Evolutionary conservation across 2,113 vertebrate genomes (phyloP).

Genomic region (Coturnix japonica): DNA sequence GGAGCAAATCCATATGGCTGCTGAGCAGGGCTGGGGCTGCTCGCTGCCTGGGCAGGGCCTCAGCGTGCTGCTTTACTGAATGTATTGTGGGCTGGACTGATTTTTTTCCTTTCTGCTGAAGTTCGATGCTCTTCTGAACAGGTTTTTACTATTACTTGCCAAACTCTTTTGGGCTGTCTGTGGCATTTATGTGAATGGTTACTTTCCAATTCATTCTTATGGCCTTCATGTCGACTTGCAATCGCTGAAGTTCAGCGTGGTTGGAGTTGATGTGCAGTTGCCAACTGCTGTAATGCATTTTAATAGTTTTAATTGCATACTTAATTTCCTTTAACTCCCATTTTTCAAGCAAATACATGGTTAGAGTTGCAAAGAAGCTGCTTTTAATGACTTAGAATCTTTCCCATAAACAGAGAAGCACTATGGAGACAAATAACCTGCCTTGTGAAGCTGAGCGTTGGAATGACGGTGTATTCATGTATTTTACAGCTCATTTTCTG

Average conservation of each 20-base stretch:
- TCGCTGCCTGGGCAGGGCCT: background rate
- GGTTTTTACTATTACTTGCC: conserved; percentile 10
- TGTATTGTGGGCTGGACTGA: background rate
- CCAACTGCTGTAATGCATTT: background rate
- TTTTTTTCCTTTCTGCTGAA: background rate
- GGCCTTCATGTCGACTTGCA: conserved; percentile 34
- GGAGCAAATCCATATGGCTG: background rate
- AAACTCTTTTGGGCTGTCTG: background rate
- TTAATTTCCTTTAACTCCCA: background rate
- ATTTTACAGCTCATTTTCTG: background rate
- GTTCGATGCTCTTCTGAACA: background rate
- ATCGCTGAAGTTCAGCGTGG: conserved; percentile 3
- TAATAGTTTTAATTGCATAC: background rate
- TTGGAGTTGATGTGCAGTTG: conserved; percentile 41
- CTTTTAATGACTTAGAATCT: background rate
- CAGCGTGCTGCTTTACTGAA: conserved; percentile 16
- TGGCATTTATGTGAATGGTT: conserved; percentile 6
- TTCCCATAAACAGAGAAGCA: background rate
- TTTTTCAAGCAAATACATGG: background rate
- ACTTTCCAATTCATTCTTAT: conserved; percentile 26
- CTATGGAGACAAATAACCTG: background rate
- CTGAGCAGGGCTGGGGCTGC: background rate
- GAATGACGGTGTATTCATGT: background rate
- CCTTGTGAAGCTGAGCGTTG: background rate
- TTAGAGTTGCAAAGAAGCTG: background rate